Conservation (phyloP, 2,888 invertebrate genomes). For the Conops quadrifasciatus region DNA sequence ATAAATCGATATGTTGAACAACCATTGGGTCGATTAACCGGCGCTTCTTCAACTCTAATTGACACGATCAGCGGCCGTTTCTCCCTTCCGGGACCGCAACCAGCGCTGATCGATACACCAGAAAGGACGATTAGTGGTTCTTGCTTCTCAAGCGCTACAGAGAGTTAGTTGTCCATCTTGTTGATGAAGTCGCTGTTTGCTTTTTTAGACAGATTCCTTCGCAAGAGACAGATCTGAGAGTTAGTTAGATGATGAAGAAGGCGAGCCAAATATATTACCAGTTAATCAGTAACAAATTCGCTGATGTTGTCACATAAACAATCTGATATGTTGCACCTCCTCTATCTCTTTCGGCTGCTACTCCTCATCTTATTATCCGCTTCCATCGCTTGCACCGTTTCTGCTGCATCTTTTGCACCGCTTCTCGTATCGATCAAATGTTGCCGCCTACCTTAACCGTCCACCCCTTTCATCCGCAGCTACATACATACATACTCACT, state of each 20-base stretch:
- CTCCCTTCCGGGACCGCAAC: too few relatives aligned
- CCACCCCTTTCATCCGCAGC: not conserved
- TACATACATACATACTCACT: too few relatives aligned
- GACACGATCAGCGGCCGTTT: too few relatives aligned
- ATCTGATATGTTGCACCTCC: not conserved
- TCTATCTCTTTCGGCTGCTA: not conserved
- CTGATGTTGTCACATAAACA: slow-evolving; percentile 41
- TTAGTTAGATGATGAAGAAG: slow-evolving; percentile 47
- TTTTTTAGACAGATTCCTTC: not conserved
- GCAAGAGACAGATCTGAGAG: slow-evolving; percentile 49
- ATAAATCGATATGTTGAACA: too few relatives aligned
- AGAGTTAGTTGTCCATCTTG: too few relatives aligned
- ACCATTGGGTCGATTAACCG: too few relatives aligned
- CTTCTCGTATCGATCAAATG: not conserved
- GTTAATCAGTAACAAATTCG: slow-evolving; percentile 42
- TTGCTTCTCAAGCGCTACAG: too few relatives aligned
- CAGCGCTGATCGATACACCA: too few relatives aligned
- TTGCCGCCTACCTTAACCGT: not conserved
- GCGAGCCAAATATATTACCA: slow-evolving; percentile 41
- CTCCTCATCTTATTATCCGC: not conserved
- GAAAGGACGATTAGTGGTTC: too few relatives aligned
- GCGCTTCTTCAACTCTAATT: too few relatives aligned
- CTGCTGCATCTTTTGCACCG: not conserved
- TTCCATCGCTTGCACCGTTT: not conserved
- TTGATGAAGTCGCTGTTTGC: not conserved